These are phyloP conservation scores for Enteromius unitaeniatus DNA, from an alignment of 2,797 vertebrate species.

Conservation along the genomic window DNA sequence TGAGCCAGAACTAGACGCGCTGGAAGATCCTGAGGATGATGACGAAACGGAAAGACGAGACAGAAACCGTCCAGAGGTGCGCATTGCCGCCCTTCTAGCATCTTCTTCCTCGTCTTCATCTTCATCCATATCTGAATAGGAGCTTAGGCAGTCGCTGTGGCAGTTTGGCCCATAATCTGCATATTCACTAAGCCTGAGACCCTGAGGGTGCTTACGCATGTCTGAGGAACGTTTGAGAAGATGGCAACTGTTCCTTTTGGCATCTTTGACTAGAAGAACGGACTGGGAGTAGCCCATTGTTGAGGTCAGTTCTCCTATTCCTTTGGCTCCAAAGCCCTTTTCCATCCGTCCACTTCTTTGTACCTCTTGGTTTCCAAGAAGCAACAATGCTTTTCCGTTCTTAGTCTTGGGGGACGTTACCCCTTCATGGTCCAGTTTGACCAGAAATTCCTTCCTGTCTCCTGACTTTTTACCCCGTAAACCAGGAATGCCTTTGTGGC, in stretches of 20 bases:
- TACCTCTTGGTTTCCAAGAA: slow-evolving; percentile 69
- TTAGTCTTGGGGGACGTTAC: slow-evolving; percentile 98
- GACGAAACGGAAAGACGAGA: slow-evolving; percentile 89
- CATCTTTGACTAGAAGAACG: slow-evolving; percentile 81
- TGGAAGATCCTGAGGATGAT: slow-evolving; percentile 92
- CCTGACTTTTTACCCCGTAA: slow-evolving; percentile 58
- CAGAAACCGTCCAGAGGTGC: slow-evolving; percentile 84
- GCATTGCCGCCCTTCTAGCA: slow-evolving; percentile 68
- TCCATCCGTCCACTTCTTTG: slow-evolving; percentile 71
- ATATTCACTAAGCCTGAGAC: slow-evolving; percentile 83
- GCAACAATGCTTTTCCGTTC: slow-evolving; percentile 89
- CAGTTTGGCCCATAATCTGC: slow-evolving; percentile 87
- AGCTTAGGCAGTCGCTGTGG: slow-evolving; percentile 92
- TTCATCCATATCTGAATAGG: slow-evolving; percentile 93
- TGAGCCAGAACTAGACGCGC: slow-evolving; percentile 92
- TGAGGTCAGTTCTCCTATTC: slow-evolving; percentile 71
- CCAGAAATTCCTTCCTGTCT: slow-evolving; percentile 88
- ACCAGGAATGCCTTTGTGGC: slow-evolving; percentile 70
- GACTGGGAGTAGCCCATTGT: slow-evolving; percentile 82
- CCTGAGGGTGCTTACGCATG: slow-evolving; percentile 77
- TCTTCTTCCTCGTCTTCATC: slow-evolving; percentile 86
- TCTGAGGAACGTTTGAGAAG: slow-evolving; percentile 71
- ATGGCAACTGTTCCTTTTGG: slow-evolving; percentile 71
- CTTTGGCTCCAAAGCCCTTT: slow-evolving; percentile 79
- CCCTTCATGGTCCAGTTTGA: slow-evolving; percentile 97